These are phyloP conservation scores for Elgaria multicarinata DNA, from an alignment of 2,113 vertebrate species.

Conservation along the genomic window DNA sequence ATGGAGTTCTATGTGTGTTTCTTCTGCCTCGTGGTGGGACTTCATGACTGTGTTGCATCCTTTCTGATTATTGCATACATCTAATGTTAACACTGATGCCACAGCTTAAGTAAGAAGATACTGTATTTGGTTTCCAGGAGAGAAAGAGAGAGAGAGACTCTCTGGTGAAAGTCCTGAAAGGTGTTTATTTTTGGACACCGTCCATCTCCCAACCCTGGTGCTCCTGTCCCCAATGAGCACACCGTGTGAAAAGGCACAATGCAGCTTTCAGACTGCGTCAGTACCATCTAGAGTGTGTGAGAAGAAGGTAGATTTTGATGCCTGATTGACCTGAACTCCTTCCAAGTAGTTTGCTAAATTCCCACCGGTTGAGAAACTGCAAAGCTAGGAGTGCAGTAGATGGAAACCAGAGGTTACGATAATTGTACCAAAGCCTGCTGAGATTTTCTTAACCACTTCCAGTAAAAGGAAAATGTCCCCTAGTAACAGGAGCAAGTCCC, in stretches of 20 bases:
- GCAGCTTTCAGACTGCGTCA: slow-evolving; percentile 67
- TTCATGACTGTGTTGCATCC: slow-evolving; percentile 43
- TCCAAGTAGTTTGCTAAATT: slow-evolving; percentile 82
- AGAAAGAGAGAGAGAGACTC: not conserved
- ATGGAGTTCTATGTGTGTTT: accelerated
- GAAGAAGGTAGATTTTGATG: slow-evolving; percentile 86
- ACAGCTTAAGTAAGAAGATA: not conserved
- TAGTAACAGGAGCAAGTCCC: slow-evolving; percentile 78
- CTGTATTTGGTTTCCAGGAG: slow-evolving; percentile 31
- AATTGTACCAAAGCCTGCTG: slow-evolving; percentile 91
- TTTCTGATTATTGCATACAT: slow-evolving; percentile 46
- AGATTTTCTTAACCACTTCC: slow-evolving; percentile 85
- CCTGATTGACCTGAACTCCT: slow-evolving; percentile 90
- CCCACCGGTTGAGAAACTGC: slow-evolving; percentile 81
- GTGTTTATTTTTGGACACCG: slow-evolving; percentile 69
- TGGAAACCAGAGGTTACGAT: slow-evolving; percentile 82
- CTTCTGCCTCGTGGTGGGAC: slow-evolving; percentile 40
- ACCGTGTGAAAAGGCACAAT: slow-evolving; percentile 83
- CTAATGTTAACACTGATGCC: slow-evolving; percentile 26
- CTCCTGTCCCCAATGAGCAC: slow-evolving; percentile 74
- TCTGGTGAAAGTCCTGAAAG: slow-evolving; percentile 48
- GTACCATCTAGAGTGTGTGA: slow-evolving; percentile 76
- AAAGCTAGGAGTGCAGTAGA: slow-evolving; percentile 83
- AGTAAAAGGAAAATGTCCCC: slow-evolving; percentile 86
- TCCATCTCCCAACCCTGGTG: slow-evolving; percentile 69